phyloP scores from a whole-genome alignment of 2,888 invertebrate genomes.

The Siphlonurus alternatus region DNA sequence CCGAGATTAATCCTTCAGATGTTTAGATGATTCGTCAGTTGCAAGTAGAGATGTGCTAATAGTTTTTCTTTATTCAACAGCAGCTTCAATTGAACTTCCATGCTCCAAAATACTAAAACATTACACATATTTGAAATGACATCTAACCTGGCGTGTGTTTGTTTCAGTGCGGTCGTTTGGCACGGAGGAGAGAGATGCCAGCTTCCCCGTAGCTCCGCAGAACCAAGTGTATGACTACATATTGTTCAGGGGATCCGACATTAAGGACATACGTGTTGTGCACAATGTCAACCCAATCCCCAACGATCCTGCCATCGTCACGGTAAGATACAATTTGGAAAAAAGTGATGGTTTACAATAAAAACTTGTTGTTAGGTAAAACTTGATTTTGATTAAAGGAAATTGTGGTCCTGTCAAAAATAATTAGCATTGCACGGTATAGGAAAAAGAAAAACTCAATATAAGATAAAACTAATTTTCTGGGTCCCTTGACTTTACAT shows the following conservation, averaged over 20 bases:
- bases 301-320: constrained; percentile 97
- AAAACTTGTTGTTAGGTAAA: not conserved
- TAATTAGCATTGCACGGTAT: no score
- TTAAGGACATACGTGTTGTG: constrained; percentile 95
- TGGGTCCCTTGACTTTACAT: no score
- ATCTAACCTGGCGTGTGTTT: constrained; percentile 19
- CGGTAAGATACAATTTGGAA: constrained; percentile 29
- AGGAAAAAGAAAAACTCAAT: not conserved
- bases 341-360: not conserved
- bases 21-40: no score
- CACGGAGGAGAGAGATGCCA: constrained; percentile 93
- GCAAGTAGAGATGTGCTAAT: no score
- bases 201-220: constrained; percentile 88
- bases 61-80: no score
- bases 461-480: no score
- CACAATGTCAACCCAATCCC: constrained; percentile 71
- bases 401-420: no score
- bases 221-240: constrained; percentile 99
- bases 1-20: no score
- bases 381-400: no score
- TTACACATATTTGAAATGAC: not conserved
- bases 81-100: no score
- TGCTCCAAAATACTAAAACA: no score
- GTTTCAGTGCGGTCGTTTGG: constrained; percentile 96
- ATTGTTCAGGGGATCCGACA: constrained; percentile 93